Base-by-base conservation (phyloP, 2,113 vertebrate genomes). In the Podarcis muralis region DNA sequence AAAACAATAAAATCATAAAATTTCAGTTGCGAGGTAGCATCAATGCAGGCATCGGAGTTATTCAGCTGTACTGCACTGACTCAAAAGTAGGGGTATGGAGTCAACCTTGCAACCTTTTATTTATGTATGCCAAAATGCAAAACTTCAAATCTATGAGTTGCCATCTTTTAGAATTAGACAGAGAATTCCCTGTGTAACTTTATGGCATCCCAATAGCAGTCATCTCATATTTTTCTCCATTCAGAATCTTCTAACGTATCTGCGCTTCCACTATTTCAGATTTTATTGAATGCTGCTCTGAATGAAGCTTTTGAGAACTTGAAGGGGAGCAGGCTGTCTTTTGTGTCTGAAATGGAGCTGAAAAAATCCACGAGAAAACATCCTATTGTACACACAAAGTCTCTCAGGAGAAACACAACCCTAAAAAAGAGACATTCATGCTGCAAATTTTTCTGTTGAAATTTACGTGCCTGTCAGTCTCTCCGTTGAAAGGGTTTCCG, bases 391-490 rank as follows among this genome's bases (percentile, higher is more conserved):
- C 90, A 92, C 78, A 92, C 66, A 92, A 87, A n/a, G 89, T 92
- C 93, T 92, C 89, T 92, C 86, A 88, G 90, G 92, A 90, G 89
- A 93, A 94, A 71, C 85, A 30, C 22, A 0, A 85, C 90, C 92
- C 84, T 85, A 84, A 84, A 81, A 92, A 35, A 78, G 68, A 88
- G 22, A 90, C 85, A 85, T 90, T 94, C 85, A 74, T 85, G 84
- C 82, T 83, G 87, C 90, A 94, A 81, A 25, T 88, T 93, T 93
- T 95, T 93, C 85, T 93, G 78, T 27, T 3, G 72, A 94, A 95
- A 95, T 96, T 94, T 96, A 95, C 85, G 90, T 89, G 85, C 75
- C 88, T 94, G 94, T 91, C 92, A 94, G 78, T 92, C 90, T 92
- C 75, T 78, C 87, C 85, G 69, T 90, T 93, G 88, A 95, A 95